Conservation (phyloP, 2,888 invertebrate genomes). For the Malachius bipustulatus region DNA sequence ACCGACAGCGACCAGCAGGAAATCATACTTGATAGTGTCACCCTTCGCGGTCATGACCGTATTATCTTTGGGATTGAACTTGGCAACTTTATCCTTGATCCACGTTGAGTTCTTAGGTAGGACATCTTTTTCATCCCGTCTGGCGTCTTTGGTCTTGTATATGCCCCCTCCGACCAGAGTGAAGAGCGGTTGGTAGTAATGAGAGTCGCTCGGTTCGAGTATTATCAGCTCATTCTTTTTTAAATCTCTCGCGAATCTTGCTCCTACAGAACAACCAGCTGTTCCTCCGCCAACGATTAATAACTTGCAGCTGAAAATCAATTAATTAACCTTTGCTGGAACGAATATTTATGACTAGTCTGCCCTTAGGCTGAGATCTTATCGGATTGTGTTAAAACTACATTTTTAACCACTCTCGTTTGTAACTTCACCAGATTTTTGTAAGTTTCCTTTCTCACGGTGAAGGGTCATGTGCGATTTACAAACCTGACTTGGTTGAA, state of each 20-base stretch:
- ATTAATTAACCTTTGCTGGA: no score
- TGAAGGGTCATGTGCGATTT: no score
- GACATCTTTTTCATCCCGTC: slow-evolving; percentile 51
- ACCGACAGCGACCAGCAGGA: slow-evolving; percentile 74
- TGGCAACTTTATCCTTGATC: slow-evolving; percentile 61
- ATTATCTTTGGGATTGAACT: slow-evolving; percentile 62
- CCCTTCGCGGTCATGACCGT: slow-evolving; percentile 56
- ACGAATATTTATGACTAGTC: no score
- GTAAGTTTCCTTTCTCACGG: no score
- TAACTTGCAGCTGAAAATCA: slow-evolving; percentile 61
- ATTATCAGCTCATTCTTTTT: slow-evolving; percentile 69
- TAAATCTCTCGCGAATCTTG: slow-evolving; percentile 65
- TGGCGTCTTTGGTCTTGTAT: slow-evolving; percentile 53
- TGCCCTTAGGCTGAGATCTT: no score
- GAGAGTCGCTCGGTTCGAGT: slow-evolving; percentile 70
- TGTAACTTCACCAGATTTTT: no score
- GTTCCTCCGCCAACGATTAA: slow-evolving; percentile 90
- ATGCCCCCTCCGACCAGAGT: slow-evolving; percentile 89
- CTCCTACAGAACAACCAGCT: slow-evolving; percentile 82
- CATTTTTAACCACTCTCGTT: no score
- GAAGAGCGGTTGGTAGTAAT: slow-evolving; percentile 94
- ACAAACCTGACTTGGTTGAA: no score
- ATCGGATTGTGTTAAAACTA: no score
- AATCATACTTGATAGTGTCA: slow-evolving; percentile 67
- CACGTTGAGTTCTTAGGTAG: slow-evolving; percentile 67